Percentiles rank a stretch among this genome's conserved stretches.
Evolutionary conservation across 2,888 invertebrate species (phyloP).

Genomic region (Timema podura): DNA sequence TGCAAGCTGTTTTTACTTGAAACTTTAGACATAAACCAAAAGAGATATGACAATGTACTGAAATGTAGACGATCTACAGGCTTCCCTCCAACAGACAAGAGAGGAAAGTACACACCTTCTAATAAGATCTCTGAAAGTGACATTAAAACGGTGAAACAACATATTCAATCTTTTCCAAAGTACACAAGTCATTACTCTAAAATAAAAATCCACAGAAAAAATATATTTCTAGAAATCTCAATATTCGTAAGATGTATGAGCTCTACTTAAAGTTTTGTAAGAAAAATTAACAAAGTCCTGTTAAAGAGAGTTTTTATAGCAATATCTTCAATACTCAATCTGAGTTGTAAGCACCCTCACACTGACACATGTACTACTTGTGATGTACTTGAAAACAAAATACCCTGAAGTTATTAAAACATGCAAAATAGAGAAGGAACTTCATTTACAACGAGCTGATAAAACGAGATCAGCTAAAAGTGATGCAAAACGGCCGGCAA

Average conservation of each 20-base stretch:
- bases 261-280: background rate
- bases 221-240: background rate
- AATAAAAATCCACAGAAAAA: background rate
- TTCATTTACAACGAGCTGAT: background rate
- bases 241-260: background rate
- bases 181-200: background rate
- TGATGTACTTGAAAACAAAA: background rate
- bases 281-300: background rate
- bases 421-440: background rate
- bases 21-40: slow-evolving; percentile 1
- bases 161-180: background rate
- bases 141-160: too few species aligned
- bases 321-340: background rate
- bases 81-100: too few species aligned
- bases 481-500: background rate
- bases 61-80: too few species aligned
- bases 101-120: too few species aligned
- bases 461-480: background rate
- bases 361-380: background rate
- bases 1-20: slow-evolving; percentile 2
- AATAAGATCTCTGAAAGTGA: too few species aligned
- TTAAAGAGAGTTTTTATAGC: background rate
- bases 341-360: background rate
- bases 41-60: background rate
- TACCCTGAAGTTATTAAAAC: background rate